Evolutionary conservation across 2,888 invertebrate genomes (phyloP), one percentile per base, ranked within the genome.

Genomic region (Temnothorax ravouxi): DNA sequence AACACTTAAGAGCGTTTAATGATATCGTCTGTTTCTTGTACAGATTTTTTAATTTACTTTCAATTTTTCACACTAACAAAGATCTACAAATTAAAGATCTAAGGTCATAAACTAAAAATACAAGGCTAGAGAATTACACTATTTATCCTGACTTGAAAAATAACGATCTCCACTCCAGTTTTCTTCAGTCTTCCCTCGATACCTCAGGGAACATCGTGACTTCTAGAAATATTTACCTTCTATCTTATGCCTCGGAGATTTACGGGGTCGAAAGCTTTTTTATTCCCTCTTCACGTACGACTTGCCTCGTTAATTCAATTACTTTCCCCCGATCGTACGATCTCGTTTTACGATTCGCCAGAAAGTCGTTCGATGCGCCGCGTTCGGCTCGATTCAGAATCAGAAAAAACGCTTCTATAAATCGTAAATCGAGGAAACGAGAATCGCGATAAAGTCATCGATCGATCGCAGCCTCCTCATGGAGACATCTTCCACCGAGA

Each of bases 251-350:
- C 59, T 80, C 79, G 79, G 59, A 80, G 74, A 80, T 80, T 80
- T 80, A 80, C 79, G 79, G 75, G 79, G 79, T 50, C 79, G 79
- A 59, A 72, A 59, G 74, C 75, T 80, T 80, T 80, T 80, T 80
- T 80, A 80, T 80, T 72, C 79, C 74, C 79, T 80, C 75, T 74
- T 80, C 79, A 80, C 79, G 79, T 80, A 80, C 79, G 74, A 80
- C 74, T 72, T 80, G 79, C 79, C 79, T 80, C 79, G 79, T 80
- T 80, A 80, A 80, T 80, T 80, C 79, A 80, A 80, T 80, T 80
- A 80, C 47, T 47, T 47, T 72, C 13, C 74, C 79, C 25, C 47
- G 79, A 80, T 80, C 79, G 79, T 80, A 74, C 74, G 79, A 80
- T 80, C 74, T 59, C 79, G 59, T 59, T 80, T 80, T 80, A 74